These are phyloP conservation scores for Corydoras maculifer DNA, from an alignment of 2,113 vertebrate genomes.

Conservation along the genomic window DNA sequence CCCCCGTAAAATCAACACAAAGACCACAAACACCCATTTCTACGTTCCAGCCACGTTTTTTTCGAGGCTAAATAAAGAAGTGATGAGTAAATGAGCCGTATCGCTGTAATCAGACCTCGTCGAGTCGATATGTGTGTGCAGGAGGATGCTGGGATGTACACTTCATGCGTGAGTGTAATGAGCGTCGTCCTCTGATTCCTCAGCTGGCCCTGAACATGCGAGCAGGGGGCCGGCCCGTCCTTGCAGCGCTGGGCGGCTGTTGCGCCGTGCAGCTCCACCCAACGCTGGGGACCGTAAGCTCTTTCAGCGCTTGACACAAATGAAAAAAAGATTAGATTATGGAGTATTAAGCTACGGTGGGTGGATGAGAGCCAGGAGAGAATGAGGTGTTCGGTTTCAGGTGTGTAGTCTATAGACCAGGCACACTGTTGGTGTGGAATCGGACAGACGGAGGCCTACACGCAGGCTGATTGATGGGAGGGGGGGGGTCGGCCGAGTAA, in stretches of 20 bases:
- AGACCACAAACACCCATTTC: too few species aligned
- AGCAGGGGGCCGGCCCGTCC: slow-evolving; percentile 1
- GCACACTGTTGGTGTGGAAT: slow-evolving; percentile 19
- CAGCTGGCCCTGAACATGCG: slow-evolving; percentile 1
- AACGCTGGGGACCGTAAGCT: slow-evolving; percentile 18
- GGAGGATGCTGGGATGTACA: background rate
- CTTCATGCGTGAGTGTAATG: background rate
- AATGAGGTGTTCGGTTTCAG: slow-evolving; percentile 5
- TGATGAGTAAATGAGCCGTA: too few species aligned
- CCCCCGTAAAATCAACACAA: too few species aligned
- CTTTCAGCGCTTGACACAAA: slow-evolving; percentile 22
- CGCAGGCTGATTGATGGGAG: slow-evolving; percentile 8
- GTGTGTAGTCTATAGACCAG: background rate
- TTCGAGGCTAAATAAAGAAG: too few species aligned
- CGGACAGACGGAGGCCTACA: background rate
- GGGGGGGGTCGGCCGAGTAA: background rate
- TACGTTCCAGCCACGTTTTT: too few species aligned
- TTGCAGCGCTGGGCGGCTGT: background rate
- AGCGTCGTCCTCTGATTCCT: background rate
- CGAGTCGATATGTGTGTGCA: too few species aligned
- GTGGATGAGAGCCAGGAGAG: slow-evolving; percentile 7
- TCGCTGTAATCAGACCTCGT: too few species aligned
- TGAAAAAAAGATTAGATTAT: slow-evolving; percentile 25
- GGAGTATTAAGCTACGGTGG: background rate
- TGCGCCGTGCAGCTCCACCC: background rate